phyloP scores from a whole-genome alignment of 2,888 invertebrate genomes.

The Volucella bombylans region DNA sequence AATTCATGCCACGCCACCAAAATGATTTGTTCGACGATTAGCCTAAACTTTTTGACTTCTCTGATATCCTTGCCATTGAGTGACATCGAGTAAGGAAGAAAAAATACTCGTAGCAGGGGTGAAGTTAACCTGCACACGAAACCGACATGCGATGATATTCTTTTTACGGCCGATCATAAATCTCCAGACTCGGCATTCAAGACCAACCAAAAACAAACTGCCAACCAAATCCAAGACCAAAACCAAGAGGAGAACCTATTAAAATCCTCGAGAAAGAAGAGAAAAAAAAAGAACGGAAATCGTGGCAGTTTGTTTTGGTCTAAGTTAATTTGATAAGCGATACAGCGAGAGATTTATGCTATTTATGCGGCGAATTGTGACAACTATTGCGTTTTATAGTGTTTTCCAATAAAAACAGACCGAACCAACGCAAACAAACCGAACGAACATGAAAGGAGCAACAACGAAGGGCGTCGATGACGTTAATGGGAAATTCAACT shows the following conservation, averaged over 20 bases:
- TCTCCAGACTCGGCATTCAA: conserved; percentile 6
- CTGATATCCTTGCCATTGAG: conserved; percentile 46
- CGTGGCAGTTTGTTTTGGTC: conserved; percentile 34
- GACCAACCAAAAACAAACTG: no score
- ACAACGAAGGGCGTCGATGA: background rate
- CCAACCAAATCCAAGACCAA: background rate
- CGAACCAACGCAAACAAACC: conserved; percentile 11
- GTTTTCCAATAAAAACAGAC: conserved; percentile 43
- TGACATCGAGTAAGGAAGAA: conserved; percentile 32
- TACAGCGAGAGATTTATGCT: conserved; percentile 36
- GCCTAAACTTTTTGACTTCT: conserved; percentile 48
- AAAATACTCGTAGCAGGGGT: background rate
- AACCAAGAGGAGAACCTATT: conserved; percentile 30
- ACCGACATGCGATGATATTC: conserved; percentile 52
- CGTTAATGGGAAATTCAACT: background rate
- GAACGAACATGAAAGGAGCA: background rate
- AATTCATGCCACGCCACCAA: conserved; percentile 63
- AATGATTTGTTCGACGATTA: conserved; percentile 71
- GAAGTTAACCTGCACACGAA: conserved; percentile 31
- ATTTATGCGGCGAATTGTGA: conserved; percentile 36
- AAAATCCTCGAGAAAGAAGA: conserved; percentile 1
- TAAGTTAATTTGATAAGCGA: conserved; percentile 43
- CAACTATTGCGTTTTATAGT: conserved; percentile 36
- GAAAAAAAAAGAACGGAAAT: conserved; percentile 28
- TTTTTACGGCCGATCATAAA: conserved; percentile 59